Percentiles rank a stretch among this genome's conserved stretches.
Evolutionary conservation across 2,113 vertebrate genomes (phyloP).

Genomic region (Callospermophilus lateralis): DNA sequence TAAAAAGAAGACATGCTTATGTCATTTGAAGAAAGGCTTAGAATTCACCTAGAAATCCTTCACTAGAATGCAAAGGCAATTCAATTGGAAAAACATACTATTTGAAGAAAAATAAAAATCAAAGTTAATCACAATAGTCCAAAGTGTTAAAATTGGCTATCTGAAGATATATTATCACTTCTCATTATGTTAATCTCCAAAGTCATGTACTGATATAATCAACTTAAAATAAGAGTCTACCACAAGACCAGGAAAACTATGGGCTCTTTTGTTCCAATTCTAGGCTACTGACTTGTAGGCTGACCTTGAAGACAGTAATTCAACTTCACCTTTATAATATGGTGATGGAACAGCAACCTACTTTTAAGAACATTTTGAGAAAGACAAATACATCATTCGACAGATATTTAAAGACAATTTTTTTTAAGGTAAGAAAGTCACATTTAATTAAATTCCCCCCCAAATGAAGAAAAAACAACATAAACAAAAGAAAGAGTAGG

Average conservation of each 20-base stretch:
- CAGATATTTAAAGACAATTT: constrained; percentile 6
- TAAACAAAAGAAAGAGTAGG: not conserved
- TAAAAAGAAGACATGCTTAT: not conserved
- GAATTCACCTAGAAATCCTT: constrained; percentile 20
- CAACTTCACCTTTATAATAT: constrained; percentile 9
- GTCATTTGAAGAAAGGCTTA: not conserved
- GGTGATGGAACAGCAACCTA: not conserved
- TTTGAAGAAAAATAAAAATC: constrained; percentile 39
- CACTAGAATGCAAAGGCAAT: not conserved
- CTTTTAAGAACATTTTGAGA: constrained; percentile 53
- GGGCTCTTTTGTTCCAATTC: not conserved
- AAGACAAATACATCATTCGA: constrained; percentile 32
- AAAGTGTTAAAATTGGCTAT: not conserved
- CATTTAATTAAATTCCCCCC: constrained; percentile 49
- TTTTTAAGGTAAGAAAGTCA: not conserved
- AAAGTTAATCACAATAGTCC: not conserved
- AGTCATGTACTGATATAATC: not conserved
- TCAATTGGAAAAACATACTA: not conserved
- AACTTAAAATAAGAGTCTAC: constrained; percentile 23
- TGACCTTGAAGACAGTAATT: constrained; percentile 35
- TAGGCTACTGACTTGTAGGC: not conserved
- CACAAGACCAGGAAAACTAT: not conserved
- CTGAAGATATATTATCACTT: constrained; percentile 3
- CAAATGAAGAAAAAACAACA: not conserved
- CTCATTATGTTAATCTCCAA: not conserved